Percentiles rank a stretch among this genome's conserved stretches.
These are phyloP conservation scores for Diadumene lineata DNA, from an alignment of 92 coral and sea anemone genomes.

Conservation along the genomic window DNA sequence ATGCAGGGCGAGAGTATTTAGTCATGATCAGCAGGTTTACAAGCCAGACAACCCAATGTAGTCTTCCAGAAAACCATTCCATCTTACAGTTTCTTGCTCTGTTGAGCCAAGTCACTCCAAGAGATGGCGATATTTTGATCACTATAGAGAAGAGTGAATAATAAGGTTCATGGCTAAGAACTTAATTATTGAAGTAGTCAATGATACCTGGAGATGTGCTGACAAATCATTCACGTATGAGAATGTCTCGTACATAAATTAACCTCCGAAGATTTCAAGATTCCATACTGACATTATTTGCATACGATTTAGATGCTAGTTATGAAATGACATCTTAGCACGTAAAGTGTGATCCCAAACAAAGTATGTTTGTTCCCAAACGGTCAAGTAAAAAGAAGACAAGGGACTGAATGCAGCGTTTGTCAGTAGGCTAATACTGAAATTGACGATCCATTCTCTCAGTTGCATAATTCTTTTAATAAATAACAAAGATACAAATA, in stretches of 20 bases:
- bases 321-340: conserved; percentile 8
- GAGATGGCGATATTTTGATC: neutral
- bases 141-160: neutral
- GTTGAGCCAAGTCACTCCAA: neutral
- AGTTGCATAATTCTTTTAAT: too few species aligned
- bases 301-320: conserved; percentile 34
- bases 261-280: conserved; percentile 11
- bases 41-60: conserved; percentile 12
- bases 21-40: conserved; percentile 7
- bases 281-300: conserved; percentile 31
- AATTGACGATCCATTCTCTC: too few species aligned
- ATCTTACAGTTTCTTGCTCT: conserved; percentile 13
- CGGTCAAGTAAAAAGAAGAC: too few species aligned
- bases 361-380: neutral
- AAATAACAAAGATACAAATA: too few species aligned
- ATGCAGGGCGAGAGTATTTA: conserved; percentile 9
- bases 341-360: neutral
- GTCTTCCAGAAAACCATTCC: conserved; percentile 22
- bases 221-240: conserved; percentile 19
- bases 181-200: conserved; percentile 15
- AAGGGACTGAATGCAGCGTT: too few species aligned
- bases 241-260: conserved; percentile 8
- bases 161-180: conserved; percentile 12
- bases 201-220: conserved; percentile 30
- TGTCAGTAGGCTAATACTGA: too few species aligned